These are phyloP conservation scores for Diabrotica virgifera DNA, from an alignment of 1,140 invertebrate species.

Conservation along the genomic window DNA sequence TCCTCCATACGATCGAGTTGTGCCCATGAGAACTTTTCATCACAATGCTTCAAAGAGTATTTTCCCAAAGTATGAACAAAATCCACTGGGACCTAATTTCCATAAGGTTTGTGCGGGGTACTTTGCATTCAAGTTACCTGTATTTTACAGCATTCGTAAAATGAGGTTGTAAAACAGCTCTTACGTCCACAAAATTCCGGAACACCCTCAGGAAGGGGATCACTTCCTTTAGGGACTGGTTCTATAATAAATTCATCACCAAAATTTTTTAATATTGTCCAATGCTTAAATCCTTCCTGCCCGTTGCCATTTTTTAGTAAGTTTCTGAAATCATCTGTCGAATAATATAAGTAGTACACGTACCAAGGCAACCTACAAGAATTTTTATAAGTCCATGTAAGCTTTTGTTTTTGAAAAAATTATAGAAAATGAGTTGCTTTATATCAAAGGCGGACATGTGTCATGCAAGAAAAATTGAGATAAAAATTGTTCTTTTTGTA, in stretches of 20 bases:
- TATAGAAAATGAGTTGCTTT: too few relatives aligned
- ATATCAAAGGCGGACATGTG: too few relatives aligned
- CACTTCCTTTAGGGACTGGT: conserved; percentile 37
- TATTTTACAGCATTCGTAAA: conserved; percentile 37
- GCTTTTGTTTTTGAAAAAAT: too few relatives aligned
- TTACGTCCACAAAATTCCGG: conserved; percentile 38
- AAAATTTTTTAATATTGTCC: conserved; percentile 42
- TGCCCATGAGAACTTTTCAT: too few relatives aligned
- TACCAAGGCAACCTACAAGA: conserved; percentile 36
- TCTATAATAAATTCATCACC: conserved; percentile 46
- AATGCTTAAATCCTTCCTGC: conserved; percentile 41
- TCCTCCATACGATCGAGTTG: too few relatives aligned
- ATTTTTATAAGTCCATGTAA: neutral
- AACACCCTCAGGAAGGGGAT: conserved; percentile 28
- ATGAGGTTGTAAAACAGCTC: conserved; percentile 49
- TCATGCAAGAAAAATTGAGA: too few relatives aligned
- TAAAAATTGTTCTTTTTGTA: too few relatives aligned
- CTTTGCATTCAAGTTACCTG: conserved; percentile 36
- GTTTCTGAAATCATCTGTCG: conserved; percentile 43
- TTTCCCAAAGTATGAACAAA: too few relatives aligned
- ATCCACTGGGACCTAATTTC: too few relatives aligned
- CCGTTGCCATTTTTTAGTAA: conserved; percentile 48
- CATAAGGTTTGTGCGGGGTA: too few relatives aligned
- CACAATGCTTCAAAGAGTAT: too few relatives aligned
- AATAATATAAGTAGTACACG: conserved; percentile 41